Conservation (phyloP, 1,140 invertebrate genomes). For the Drosophila seguyi region DNA sequence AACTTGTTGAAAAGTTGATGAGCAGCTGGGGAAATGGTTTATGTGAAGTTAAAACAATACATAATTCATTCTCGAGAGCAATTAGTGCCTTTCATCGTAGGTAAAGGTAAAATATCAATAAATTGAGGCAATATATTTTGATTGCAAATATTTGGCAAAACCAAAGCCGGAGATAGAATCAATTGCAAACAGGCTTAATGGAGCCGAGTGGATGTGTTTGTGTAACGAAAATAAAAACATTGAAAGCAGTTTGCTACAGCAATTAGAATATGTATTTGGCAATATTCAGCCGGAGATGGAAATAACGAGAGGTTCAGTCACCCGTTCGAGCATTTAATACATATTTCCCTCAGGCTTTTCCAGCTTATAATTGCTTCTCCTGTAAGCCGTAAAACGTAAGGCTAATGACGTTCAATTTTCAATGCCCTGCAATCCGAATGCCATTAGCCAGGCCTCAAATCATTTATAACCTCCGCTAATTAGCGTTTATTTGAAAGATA, state of each 20-base stretch:
- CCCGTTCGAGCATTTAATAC: not conserved
- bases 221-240: constrained; percentile 21
- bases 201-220: constrained; percentile 18
- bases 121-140: constrained; percentile 23
- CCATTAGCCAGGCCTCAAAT: constrained; percentile 41
- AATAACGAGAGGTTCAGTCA: constrained; percentile 2
- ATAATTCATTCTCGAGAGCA: constrained; percentile 27
- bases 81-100: constrained; percentile 6
- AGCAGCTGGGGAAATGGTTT: constrained; percentile 10
- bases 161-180: constrained; percentile 17
- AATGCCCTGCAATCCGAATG: constrained; percentile 27
- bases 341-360: not conserved
- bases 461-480: constrained; percentile 56
- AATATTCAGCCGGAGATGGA: constrained; percentile 22
- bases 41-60: constrained; percentile 25
- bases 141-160: constrained; percentile 14
- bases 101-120: constrained; percentile 9
- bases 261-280: constrained; percentile 29
- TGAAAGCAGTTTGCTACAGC: constrained; percentile 21
- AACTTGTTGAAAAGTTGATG: constrained; percentile 48
- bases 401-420: constrained; percentile 38
- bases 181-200: constrained; percentile 35
- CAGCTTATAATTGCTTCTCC: constrained; percentile 21
- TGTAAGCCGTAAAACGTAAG: constrained; percentile 32
- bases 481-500: constrained; percentile 41